Conservation (phyloP, 2,888 invertebrate genomes). For the Calameuta filiformis region DNA sequence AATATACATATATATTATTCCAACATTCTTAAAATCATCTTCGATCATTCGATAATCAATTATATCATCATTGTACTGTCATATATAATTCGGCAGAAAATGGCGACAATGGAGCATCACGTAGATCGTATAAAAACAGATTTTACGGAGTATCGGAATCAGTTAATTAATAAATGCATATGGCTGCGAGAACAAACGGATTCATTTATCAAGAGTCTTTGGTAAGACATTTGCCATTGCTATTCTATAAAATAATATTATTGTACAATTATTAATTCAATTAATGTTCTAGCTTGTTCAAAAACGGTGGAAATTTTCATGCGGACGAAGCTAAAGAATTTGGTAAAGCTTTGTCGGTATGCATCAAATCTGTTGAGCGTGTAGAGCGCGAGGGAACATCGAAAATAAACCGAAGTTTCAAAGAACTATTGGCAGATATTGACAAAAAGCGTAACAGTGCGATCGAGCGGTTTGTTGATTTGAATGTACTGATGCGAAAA, state of each 20-base stretch:
- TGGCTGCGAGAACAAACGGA: conserved; percentile 27
- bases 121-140: not conserved
- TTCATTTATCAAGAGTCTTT: conserved; percentile 24
- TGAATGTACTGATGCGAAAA: not conserved
- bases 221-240: conserved; percentile 15
- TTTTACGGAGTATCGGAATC: not conserved
- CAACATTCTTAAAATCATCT: not conserved
- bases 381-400: conserved; percentile 17
- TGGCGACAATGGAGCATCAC: not conserved
- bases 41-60: not conserved
- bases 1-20: not conserved
- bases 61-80: no score
- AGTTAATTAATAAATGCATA: conserved; percentile 18
- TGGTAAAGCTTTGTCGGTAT: conserved; percentile 21
- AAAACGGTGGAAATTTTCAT: conserved; percentile 34
- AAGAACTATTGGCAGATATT: conserved; percentile 20
- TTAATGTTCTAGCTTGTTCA: conserved; percentile 28
- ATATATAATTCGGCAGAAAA: not conserved
- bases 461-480: not conserved
- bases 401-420: conserved; percentile 24
- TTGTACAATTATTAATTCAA: conserved; percentile 1
- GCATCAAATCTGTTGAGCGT: conserved; percentile 28
- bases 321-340: conserved; percentile 29
- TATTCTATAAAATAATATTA: not conserved
- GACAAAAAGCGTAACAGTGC: conserved; percentile 18